phyloP scores from a whole-genome alignment of 2,888 invertebrate species.

The Cephus runcator region DNA sequence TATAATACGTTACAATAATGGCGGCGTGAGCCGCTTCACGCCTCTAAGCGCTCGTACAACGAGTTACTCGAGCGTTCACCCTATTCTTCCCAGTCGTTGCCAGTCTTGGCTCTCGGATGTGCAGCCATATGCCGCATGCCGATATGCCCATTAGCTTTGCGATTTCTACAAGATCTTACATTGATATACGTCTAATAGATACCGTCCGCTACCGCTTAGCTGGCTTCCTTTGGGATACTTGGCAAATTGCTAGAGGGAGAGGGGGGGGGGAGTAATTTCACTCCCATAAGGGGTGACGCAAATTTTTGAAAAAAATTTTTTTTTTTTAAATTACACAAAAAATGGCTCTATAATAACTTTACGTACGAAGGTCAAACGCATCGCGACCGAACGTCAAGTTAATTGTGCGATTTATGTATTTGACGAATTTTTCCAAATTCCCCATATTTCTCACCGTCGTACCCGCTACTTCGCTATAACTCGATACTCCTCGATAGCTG shows the following conservation, averaged over 20 bases:
- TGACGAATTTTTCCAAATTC: neutral
- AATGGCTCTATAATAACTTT: no score
- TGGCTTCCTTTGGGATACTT: constrained; percentile 14
- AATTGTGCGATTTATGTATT: neutral
- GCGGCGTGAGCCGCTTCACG: constrained; percentile 26
- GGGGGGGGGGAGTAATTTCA: neutral
- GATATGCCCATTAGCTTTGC: constrained; percentile 47
- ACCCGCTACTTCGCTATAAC: neutral
- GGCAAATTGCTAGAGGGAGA: constrained; percentile 26
- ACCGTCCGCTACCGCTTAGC: constrained; percentile 44
- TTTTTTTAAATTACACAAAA: no score
- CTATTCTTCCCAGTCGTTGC: constrained; percentile 2
- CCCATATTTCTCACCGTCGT: neutral
- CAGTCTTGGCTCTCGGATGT: constrained; percentile 4
- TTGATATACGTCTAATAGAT: constrained; percentile 53
- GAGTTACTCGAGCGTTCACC: constrained; percentile 32
- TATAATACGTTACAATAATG: neutral
- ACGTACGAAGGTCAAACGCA: neutral
- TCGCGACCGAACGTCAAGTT: neutral
- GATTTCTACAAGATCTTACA: constrained; percentile 51
- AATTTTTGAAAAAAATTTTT: no score
- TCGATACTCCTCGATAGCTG: neutral
- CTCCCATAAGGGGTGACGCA: neutral
- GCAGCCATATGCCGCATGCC: constrained; percentile 43
- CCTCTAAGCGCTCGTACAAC: constrained; percentile 43